Evolutionary conservation across 1,140 invertebrate species (phyloP).

Genomic region (Camponotus vicinus): DNA sequence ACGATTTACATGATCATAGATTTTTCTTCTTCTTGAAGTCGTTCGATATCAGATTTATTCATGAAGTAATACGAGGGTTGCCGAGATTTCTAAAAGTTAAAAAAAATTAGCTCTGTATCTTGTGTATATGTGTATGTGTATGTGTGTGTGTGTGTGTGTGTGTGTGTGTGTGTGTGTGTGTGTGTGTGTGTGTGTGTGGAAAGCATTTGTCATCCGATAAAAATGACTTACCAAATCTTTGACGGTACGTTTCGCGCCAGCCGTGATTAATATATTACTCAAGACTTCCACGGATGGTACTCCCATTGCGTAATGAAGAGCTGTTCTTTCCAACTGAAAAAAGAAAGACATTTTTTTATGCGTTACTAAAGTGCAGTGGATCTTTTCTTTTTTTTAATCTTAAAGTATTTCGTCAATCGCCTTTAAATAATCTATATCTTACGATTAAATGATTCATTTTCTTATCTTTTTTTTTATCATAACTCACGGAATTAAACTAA

Average conservation of each 20-base stretch:
- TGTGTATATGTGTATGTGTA: too few relatives aligned
- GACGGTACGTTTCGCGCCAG: constrained; percentile 92
- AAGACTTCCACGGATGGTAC: constrained; percentile 93
- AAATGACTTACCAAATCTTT: constrained; percentile 90
- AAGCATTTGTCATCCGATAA: not conserved
- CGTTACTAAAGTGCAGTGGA: not conserved
- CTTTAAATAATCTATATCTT: not conserved
- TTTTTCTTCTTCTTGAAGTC: constrained; percentile 93
- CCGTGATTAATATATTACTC: constrained; percentile 92
- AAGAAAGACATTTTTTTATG: constrained; percentile 44
- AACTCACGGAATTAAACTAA: not conserved
- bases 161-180: too few relatives aligned
- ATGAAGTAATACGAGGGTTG: constrained; percentile 97
- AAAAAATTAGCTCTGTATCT: not conserved
- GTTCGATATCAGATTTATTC: constrained; percentile 94
- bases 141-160: too few relatives aligned
- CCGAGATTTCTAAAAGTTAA: constrained; percentile 89
- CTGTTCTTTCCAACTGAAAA: constrained; percentile 93
- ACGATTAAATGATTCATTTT: not conserved
- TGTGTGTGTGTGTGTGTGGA: too few relatives aligned
- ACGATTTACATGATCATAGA: constrained; percentile 73
- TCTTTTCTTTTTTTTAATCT: not conserved
- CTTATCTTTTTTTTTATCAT: not conserved
- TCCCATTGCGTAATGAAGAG: constrained; percentile 96
- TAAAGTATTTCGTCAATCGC: too few relatives aligned